Base-by-base conservation (phyloP, 1,140 invertebrate genomes). In the Drosophila neocordata region DNA sequence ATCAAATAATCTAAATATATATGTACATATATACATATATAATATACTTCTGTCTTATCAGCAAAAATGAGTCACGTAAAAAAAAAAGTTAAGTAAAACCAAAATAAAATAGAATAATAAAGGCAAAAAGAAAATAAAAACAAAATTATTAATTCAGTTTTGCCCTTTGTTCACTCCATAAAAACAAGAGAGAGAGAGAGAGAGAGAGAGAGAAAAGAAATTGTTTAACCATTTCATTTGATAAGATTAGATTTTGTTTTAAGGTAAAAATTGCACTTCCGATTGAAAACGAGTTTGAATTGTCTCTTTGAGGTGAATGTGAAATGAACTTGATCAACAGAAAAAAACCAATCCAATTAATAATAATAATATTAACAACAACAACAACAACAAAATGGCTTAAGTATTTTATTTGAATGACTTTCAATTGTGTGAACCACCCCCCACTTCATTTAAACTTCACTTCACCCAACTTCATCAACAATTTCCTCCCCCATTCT, bases 291-390 rank as follows among this genome's bases (percentile, higher is more conserved):
- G 41, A 48, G 41, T 48, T 48, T 8, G 4, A 48, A 73, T 73
- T n/a, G n/a, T n/a, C n/a, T n/a, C n/a, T n/a, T n/a, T 60, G 55
- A 37, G 31, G 73, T 73, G 51, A 73, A 52, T 65, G 41, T 48
- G 41, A 44, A 69, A 59, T 27, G 55, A 35, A 65, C 55, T 52
- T 35, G 65, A 11, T 48, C 51, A 13, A 24, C 4, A 24, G 22
- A 24, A 24, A 9, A 37, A 64, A 38, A 59, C 71, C 44, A 75
- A 75, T 75, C 72, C 72, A 75, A 75, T 75, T 75, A 74, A 75
- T 75, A 75, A 75, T 75, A 75, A 74, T 74, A 75, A 55, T 31
- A 55, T n/a, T n/a, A n/a, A n/a, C n/a, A n/a, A n/a, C 31, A 41
- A 44, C 6, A 44, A 18, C 13, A 44, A 15, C 41, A 48, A 20